phyloP scores from a whole-genome alignment of 2,113 vertebrate genomes.

The Clupea harengus region DNA sequence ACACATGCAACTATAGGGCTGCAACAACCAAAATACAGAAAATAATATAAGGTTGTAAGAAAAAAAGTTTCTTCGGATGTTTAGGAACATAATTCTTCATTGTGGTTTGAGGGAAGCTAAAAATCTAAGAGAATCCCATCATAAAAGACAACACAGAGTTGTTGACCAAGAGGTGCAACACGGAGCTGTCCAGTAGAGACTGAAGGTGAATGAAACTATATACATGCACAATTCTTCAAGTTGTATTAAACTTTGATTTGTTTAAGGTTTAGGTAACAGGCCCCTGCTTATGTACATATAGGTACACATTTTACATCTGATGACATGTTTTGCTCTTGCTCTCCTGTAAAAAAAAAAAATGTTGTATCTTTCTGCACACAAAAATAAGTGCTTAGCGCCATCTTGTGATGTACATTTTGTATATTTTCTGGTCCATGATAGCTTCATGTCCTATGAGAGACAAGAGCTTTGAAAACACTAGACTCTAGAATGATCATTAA shows the following conservation, averaged over 20 bases:
- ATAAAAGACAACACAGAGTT: neutral
- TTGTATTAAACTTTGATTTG: neutral
- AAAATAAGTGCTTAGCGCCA: slow-evolving; percentile 36
- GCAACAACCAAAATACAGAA: neutral
- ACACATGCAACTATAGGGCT: neutral
- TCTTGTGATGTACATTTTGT: slow-evolving; percentile 32
- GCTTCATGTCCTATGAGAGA: neutral
- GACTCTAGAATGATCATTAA: neutral
- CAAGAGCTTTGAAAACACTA: neutral
- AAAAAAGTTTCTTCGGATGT: neutral
- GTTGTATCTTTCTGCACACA: neutral
- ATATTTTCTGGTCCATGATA: neutral
- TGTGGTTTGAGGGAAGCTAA: neutral
- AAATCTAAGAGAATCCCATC: neutral
- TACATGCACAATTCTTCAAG: neutral
- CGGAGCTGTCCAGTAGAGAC: too few relatives aligned
- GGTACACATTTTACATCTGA: neutral
- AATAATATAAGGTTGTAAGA: neutral
- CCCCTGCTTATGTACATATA: neutral
- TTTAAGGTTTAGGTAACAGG: neutral
- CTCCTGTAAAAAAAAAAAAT: neutral
- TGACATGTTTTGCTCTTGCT: neutral
- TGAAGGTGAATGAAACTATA: neutral
- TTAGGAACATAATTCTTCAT: neutral
- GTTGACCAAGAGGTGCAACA: too few relatives aligned